Conservation (phyloP, 2,888 invertebrate genomes). For the Cryptophagus acutangulus region DNA sequence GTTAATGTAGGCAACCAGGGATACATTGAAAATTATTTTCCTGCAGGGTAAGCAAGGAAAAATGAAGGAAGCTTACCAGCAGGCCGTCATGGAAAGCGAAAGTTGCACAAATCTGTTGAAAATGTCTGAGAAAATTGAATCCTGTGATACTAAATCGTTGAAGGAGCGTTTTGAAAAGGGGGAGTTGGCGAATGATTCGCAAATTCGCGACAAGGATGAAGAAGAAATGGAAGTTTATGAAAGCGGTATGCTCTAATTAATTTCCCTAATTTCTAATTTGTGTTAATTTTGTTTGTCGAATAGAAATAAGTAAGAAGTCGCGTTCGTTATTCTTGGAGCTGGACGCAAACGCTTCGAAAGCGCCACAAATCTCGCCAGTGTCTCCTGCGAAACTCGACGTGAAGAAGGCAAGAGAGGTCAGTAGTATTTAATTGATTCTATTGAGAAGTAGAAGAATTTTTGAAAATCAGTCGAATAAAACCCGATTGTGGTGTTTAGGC, state of each 20-base stretch:
- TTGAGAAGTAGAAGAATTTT: neutral
- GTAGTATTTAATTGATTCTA: constrained; percentile 25
- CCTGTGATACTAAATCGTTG: constrained; percentile 48
- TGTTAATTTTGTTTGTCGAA: constrained; percentile 7
- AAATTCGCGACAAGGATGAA: constrained; percentile 51
- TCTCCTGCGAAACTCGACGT: constrained; percentile 56
- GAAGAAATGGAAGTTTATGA: constrained; percentile 74
- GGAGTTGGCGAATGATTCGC: constrained; percentile 56
- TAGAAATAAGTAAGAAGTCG: constrained; percentile 84
- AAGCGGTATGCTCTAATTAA: constrained; percentile 55
- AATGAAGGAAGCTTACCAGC: constrained; percentile 88
- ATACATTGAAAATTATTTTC: constrained; percentile 1
- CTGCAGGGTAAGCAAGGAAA: constrained; percentile 79
- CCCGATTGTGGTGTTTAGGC: constrained; percentile 39
- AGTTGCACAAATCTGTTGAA: constrained; percentile 49
- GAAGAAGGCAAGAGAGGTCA: constrained; percentile 55
- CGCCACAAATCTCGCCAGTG: constrained; percentile 58
- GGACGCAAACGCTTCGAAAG: constrained; percentile 69
- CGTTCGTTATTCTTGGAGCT: constrained; percentile 80
- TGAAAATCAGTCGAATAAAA: constrained; percentile 1
- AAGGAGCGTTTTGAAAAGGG: constrained; percentile 81
- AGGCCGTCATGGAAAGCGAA: constrained; percentile 79
- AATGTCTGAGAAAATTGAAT: constrained; percentile 53
- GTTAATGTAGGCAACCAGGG: neutral
- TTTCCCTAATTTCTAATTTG: neutral